Evolutionary conservation across 2,888 invertebrate species (phyloP), one percentile per base, ranked within the genome.

Genomic region (Thera obeliscata): DNA sequence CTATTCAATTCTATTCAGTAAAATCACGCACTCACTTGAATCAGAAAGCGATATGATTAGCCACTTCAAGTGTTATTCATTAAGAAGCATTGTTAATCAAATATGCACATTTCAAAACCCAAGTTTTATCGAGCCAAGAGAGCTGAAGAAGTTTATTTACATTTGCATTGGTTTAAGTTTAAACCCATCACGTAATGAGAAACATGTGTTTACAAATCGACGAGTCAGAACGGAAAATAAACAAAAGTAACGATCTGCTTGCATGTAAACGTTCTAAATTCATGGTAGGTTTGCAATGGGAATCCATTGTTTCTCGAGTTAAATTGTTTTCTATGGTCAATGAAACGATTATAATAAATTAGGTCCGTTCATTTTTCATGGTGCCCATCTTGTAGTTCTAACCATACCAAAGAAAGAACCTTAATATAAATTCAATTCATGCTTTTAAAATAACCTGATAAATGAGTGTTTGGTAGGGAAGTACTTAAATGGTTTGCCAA

Each of bases 21-120:
- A 66, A 60, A 69, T 69, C 66, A 72, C 66, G 65, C 70, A 66
- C 59, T 64, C 69, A 66, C 71, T 63, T 67, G 72, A 65, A 75
- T 73, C 68, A 74, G 71, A 78, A 77, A 78, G 72, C 66, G 73
- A 78, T 76, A 72, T 72, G 12, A 67, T 67, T 57, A 41, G 22
- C 12, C 38, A 57, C 11, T 52, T 33, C 54, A 36, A 66, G 46
- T 66, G 46, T 46, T 46, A 35, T 66, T 52, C n/a, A 43, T 58
- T 41, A 35, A 57, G 49, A 64, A 58, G 46, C 43, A 46, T 54
- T 64, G 61, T 52, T 52, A 36, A 56, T 56, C 43, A 64, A 64
- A 59, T 22, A 56, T 43, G 7, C 7, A 43, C 6, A 43, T 43
- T 43, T 43, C 43, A 43, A 43, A 43, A 1, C 6, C 8, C 6